Evolutionary conservation across 1,140 invertebrate species (phyloP).

Genomic region (Mesaphorura yosii): DNA sequence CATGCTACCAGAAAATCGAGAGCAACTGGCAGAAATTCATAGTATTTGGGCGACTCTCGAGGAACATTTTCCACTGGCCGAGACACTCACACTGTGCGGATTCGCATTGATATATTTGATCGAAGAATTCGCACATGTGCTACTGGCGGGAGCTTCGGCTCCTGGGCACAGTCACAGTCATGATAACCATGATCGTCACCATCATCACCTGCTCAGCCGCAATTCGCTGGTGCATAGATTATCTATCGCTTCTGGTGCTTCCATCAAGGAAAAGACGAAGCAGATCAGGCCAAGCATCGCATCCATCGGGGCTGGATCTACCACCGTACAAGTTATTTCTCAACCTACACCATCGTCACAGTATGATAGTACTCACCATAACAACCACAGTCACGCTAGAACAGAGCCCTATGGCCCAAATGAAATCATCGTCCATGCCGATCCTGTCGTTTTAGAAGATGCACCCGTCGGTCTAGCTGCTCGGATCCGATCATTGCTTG

Average conservation of each 20-base stretch:
- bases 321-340: too few relatives aligned
- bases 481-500: slow-evolving; percentile 58
- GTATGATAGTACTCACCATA: neutral
- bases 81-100: slow-evolving; percentile 55
- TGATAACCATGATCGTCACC: slow-evolving; percentile 32
- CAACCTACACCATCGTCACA: neutral
- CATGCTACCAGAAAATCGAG: slow-evolving; percentile 73
- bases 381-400: neutral
- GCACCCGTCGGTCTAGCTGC: slow-evolving; percentile 29
- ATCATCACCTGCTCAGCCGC: slow-evolving; percentile 12
- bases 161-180: slow-evolving; percentile 38
- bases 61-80: slow-evolving; percentile 49
- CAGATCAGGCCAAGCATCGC: neutral
- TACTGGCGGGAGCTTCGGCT: slow-evolving; percentile 34
- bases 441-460: slow-evolving; percentile 11
- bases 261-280: neutral
- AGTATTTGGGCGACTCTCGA: slow-evolving; percentile 6
- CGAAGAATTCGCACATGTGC: slow-evolving; percentile 59
- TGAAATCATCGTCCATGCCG: neutral
- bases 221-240: slow-evolving; percentile 18
- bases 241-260: neutral
- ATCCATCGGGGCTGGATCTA: neutral
- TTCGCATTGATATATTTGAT: slow-evolving; percentile 77
- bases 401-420: neutral
- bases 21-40: slow-evolving; percentile 38